These are phyloP conservation scores for Rallus limicola DNA, from an alignment of 2,113 vertebrate species.

Conservation along the genomic window DNA sequence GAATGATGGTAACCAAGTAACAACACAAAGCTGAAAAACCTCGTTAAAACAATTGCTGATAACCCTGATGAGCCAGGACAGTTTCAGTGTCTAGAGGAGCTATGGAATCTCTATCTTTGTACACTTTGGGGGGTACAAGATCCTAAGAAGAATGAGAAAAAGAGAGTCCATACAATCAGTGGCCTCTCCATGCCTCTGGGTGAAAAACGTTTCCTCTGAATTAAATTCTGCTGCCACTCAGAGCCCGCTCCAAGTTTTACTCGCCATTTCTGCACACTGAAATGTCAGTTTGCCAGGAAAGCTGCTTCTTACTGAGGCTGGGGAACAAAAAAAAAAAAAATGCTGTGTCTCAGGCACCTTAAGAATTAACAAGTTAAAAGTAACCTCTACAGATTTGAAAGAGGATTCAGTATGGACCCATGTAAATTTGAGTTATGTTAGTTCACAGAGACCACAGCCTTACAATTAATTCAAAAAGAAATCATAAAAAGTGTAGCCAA, in stretches of 20 bases:
- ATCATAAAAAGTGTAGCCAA: not conserved
- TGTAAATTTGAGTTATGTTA: not conserved
- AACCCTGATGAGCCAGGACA: constrained; percentile 45
- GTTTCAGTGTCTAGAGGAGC: not conserved
- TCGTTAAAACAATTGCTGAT: constrained; percentile 49
- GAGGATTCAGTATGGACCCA: constrained; percentile 12
- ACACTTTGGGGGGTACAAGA: not conserved
- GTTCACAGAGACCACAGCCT: not conserved
- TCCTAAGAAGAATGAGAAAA: constrained; percentile 13
- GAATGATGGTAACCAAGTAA: constrained; percentile 68
- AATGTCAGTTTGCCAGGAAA: not conserved
- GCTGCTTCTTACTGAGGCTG: not conserved
- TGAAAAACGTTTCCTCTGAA: constrained; percentile 13
- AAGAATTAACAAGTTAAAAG: constrained; percentile 24
- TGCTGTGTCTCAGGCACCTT: not conserved
- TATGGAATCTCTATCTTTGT: not conserved
- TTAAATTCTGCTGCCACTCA: constrained; percentile 22
- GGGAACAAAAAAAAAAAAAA: constrained; percentile 37
- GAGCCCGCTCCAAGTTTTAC: not conserved
- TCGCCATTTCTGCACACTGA: not conserved
- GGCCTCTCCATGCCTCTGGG: not conserved
- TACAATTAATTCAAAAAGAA: not conserved
- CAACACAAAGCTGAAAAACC: constrained; percentile 44
- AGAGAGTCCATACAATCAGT: not conserved
- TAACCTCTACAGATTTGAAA: constrained; percentile 10